These are phyloP conservation scores for Pantala flavescens DNA, from an alignment of 1,140 invertebrate species.

Conservation along the genomic window DNA sequence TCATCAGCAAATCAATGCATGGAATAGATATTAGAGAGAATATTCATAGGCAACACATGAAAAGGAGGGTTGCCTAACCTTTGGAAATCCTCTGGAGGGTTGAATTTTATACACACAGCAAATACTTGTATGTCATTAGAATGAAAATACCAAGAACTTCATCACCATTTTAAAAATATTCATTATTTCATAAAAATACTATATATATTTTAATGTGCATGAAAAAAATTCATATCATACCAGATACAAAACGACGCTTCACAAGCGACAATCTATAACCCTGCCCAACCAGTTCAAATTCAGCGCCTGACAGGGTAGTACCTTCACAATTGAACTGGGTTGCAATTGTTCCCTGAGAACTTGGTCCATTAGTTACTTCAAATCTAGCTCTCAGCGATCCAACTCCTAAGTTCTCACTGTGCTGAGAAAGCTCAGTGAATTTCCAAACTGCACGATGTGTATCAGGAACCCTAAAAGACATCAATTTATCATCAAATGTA, in stretches of 20 bases:
- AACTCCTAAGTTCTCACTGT: slow-evolving; percentile 76
- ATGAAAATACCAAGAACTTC: too few species aligned
- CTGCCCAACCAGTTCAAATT: slow-evolving; percentile 77
- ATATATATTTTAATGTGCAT: too few species aligned
- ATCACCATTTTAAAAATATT: too few species aligned
- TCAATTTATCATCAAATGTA: slow-evolving; percentile 16
- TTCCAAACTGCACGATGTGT: slow-evolving; percentile 81
- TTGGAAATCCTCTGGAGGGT: too few species aligned
- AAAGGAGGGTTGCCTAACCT: too few species aligned
- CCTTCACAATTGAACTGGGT: slow-evolving; percentile 93
- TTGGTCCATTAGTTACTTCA: slow-evolving; percentile 70
- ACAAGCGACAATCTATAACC: slow-evolving; percentile 89
- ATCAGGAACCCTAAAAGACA: slow-evolving; percentile 52
- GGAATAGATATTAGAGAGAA: too few species aligned
- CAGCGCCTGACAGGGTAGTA: slow-evolving; percentile 83
- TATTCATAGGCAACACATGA: too few species aligned
- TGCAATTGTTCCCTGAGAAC: slow-evolving; percentile 68
- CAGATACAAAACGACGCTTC: slow-evolving; percentile 88
- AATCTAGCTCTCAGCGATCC: slow-evolving; percentile 84
- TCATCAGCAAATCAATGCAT: too few species aligned
- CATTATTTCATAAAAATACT: too few species aligned
- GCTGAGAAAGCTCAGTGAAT: slow-evolving; percentile 80
- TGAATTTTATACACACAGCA: too few species aligned
- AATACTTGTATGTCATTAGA: too few species aligned
- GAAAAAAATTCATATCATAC: slow-evolving; percentile 38